Evolutionary conservation across 2,797 vertebrate species (phyloP), one percentile per base, ranked within the genome.

Genomic region (Ctenopoma multispine): DNA sequence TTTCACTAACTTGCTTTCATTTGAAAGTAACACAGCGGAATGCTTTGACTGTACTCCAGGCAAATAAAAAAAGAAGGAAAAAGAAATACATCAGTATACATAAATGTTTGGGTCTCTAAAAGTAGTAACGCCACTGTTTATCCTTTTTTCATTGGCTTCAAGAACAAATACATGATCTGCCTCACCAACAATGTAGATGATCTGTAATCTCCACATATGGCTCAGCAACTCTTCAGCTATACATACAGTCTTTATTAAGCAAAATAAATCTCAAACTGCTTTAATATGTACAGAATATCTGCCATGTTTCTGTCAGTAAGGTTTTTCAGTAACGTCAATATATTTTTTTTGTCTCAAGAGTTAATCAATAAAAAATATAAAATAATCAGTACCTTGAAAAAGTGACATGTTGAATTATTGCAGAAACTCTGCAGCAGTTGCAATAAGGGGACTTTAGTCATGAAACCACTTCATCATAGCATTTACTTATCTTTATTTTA

Each of bases 321-420:
- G 24, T 24, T 24, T 24, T 4, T n/a, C n/a, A n/a, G n/a, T n/a
- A n/a, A 24, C 4, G 24, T 24, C 24, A 24, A 24, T 24, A 24
- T n/a, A 24, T 24, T 24, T 24, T 24, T 24, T 24, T n/a, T n/a
- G n/a, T n/a, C n/a, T n/a, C n/a, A n/a, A n/a, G n/a, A n/a, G n/a
- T n/a, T n/a, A n/a, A n/a, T n/a, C n/a, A n/a, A n/a, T n/a, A n/a
- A n/a, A n/a, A n/a, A n/a, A n/a, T n/a, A n/a, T n/a, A n/a, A n/a
- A n/a, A n/a, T 24, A 75, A 47, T 36, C 17, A 56, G n/a, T 12
- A 53, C 27, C 10, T 38, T 29, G 12, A 20, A 27, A 69, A 51
- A 27, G 11, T 24, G 4, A 43, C 20, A 5, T 17, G 23, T 21
- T 0, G 40, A 20, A 5, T 38, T 17, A 36, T 36, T 36, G 34